Percentiles rank a stretch among this genome's conserved stretches.
Evolutionary conservation across 2,797 vertebrate species (phyloP).

Genomic region (Acanthiza pusilla): DNA sequence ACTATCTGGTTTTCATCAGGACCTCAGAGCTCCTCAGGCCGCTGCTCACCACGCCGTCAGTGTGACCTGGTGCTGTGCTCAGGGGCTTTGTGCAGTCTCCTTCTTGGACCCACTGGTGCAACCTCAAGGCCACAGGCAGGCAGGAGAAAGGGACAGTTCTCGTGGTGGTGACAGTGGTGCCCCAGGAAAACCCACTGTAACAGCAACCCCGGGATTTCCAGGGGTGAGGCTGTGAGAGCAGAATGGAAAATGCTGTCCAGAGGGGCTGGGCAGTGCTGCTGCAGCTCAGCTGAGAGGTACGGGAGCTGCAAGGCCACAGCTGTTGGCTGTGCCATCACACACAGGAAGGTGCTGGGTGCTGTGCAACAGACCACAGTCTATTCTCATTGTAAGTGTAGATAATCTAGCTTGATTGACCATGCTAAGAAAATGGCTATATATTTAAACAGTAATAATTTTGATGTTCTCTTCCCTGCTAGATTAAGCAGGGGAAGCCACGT

Average conservation of each 20-base stretch:
- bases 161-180: not conserved
- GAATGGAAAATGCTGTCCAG: not conserved
- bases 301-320: not conserved
- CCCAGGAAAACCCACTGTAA: not conserved
- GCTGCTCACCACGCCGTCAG: fast-evolving
- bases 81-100: not conserved
- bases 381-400: not conserved
- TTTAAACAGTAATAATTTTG: slow-evolving; percentile 25
- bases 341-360: not conserved
- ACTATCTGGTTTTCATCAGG: fast-evolving
- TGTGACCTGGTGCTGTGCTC: not conserved
- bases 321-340: not conserved
- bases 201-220: not conserved
- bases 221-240: not conserved
- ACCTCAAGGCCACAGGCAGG: not conserved
- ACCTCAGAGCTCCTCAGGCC: not conserved
- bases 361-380: not conserved
- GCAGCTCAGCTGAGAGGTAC: not conserved
- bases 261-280: not conserved
- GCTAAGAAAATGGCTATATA: not conserved
- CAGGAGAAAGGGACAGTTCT: not conserved
- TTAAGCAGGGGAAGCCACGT: not conserved
- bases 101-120: not conserved
- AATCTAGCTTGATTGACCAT: slow-evolving; percentile 13
- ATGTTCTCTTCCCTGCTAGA: slow-evolving; percentile 19